Evolutionary conservation across 2,888 invertebrate species (phyloP), one percentile per base, ranked within the genome.

Genomic region (Troglohyphantes excavatus): DNA sequence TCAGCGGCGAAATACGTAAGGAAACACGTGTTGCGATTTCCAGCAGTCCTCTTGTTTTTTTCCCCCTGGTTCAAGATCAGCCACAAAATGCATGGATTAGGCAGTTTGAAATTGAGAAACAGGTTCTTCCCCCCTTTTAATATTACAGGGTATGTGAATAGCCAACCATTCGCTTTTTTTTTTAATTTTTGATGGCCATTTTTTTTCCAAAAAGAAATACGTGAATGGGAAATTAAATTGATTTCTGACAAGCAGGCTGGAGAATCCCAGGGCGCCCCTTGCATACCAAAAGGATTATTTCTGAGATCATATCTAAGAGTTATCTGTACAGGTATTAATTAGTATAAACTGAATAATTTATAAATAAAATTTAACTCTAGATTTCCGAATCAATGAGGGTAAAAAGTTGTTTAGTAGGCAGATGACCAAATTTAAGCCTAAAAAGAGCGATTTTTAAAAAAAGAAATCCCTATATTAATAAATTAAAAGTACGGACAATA

Each of bases 51-150:
- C 17, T 67, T 21, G 33, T 29, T 67, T 67, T 75, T 78, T 29
- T 26, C 61, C 68, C 59, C 29, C 9, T 61, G 53, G 87, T 87
- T 89, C 88, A 89, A 89, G 88, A 76, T 68, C 88, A 89, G 63
- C 43, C 53, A 27, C 67, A 33, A 72, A 87, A 75, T 29, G 26
- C 53, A 39, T 75, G 73, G 73, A 67, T 81, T 79, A 67, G 46
- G 53, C 53, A 27, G 39, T 23, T 61, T 23, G 43, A 75, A 27
- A 81, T 21, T 59, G 53, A 39, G 26, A 70, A 78, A 79, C 72
- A 65, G 79, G 86, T 85, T 85, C 70, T 68, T 61, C 21, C 17
- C 76, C 67, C 61, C 11, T 27, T 61, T 84, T 17, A 59, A 68
- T 26, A 43, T 76, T n/a, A n/a, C n/a, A 53, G 17, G 27, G 68